Evolutionary conservation across 2,888 invertebrate genomes (phyloP).

Genomic region (Netelia inedita): DNA sequence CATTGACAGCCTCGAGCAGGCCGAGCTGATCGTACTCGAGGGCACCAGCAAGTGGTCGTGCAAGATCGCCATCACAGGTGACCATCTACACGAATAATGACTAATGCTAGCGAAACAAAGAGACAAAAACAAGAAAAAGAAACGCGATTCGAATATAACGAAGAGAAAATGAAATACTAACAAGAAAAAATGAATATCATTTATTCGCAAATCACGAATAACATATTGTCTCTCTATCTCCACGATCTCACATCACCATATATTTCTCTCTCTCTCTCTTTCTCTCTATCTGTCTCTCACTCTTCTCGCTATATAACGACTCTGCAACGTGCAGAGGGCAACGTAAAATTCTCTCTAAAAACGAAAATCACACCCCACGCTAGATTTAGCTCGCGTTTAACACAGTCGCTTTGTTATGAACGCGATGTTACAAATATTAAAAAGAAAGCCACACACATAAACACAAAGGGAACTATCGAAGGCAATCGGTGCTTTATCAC

Average conservation of each 20-base stretch:
- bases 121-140: conserved; percentile 10
- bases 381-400: neutral
- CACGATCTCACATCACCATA: conserved; percentile 65
- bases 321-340: conserved; percentile 18
- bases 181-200: conserved; percentile 39
- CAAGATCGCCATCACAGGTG: conserved; percentile 99
- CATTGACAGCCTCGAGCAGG: conserved; percentile 99
- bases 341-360: neutral
- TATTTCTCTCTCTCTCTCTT: conserved; percentile 40
- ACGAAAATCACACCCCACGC: neutral
- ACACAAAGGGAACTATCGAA: conserved; percentile 16
- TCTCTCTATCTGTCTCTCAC: conserved; percentile 52
- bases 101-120: conserved; percentile 32
- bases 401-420: neutral
- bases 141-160: neutral
- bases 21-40: conserved; percentile 98
- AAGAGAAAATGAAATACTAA: conserved; percentile 17
- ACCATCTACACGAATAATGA: conserved; percentile 76
- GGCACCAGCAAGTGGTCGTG: conserved; percentile 99
- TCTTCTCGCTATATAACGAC: conserved; percentile 43
- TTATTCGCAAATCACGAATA: conserved; percentile 61
- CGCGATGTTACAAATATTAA: neutral
- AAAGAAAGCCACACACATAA: neutral
- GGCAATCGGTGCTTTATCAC: conserved; percentile 12
- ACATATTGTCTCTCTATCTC: conserved; percentile 46